Evolutionary conservation across 2,888 invertebrate species (phyloP).

Genomic region (Caenorhabditis sulstoni): DNA sequence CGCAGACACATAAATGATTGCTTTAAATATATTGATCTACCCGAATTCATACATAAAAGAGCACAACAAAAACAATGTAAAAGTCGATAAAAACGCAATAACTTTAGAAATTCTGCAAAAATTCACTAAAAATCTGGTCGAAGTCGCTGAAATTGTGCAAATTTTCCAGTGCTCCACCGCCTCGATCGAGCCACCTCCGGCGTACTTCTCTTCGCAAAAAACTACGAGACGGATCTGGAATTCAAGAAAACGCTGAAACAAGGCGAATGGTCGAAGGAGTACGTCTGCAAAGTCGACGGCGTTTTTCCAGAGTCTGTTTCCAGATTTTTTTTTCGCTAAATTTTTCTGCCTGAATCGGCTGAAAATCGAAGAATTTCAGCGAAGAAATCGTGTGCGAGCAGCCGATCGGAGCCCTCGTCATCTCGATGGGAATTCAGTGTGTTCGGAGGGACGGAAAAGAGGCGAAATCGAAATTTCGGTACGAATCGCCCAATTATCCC

Average conservation of each 20-base stretch:
- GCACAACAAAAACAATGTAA: too few relatives aligned
- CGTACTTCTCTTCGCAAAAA: slow-evolving; percentile 92
- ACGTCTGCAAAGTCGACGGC: slow-evolving; percentile 95
- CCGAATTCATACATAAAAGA: too few relatives aligned
- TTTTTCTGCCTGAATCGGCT: too few relatives aligned
- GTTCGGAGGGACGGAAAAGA: slow-evolving; percentile 89
- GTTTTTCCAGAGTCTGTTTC: slow-evolving; percentile 91
- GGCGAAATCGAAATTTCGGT: slow-evolving; percentile 65
- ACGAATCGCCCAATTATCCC: background rate
- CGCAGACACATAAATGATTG: too few relatives aligned
- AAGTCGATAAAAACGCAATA: too few relatives aligned
- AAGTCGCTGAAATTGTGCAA: background rate
- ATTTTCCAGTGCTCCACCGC: slow-evolving; percentile 73
- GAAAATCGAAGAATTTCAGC: slow-evolving; percentile 47
- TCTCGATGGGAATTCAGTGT: slow-evolving; percentile 96
- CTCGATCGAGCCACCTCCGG: slow-evolving; percentile 94
- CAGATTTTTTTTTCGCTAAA: background rate
- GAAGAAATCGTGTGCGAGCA: slow-evolving; percentile 74
- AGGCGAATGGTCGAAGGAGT: slow-evolving; percentile 93
- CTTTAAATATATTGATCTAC: too few relatives aligned
- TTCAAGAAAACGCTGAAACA: slow-evolving; percentile 96
- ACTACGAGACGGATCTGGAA: slow-evolving; percentile 91
- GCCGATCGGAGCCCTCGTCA: slow-evolving; percentile 82
- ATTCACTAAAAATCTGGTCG: background rate
- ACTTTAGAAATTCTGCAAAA: too few relatives aligned